These are phyloP conservation scores for Mormyrops attenuatus DNA, from an alignment of 2,797 vertebrate genomes.

Conservation along the genomic window DNA sequence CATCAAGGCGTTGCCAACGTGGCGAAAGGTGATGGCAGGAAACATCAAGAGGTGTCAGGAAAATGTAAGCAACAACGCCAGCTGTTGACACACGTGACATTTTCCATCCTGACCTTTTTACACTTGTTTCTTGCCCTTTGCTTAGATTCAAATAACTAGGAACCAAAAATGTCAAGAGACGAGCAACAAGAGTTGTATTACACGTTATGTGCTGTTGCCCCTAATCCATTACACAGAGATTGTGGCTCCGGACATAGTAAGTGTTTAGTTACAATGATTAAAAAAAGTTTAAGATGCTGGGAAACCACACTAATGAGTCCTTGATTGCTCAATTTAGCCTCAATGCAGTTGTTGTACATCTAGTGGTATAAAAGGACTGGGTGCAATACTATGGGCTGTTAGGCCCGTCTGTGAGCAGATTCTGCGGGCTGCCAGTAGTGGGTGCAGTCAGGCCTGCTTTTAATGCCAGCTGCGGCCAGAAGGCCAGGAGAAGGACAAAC, in stretches of 20 bases:
- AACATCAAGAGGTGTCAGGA: neutral
- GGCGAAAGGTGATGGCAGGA: conserved; percentile 14
- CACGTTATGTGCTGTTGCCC: neutral
- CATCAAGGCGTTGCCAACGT: conserved; percentile 22
- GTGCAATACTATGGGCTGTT: neutral
- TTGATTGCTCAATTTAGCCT: neutral
- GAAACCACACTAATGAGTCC: neutral
- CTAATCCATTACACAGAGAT: neutral
- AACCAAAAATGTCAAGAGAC: neutral
- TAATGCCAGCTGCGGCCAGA: neutral
- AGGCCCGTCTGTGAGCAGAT: neutral
- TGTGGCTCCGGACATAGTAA: conserved; percentile 50
- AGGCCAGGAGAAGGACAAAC: conserved; percentile 32
- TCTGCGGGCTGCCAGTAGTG: conserved; percentile 37
- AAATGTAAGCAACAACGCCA: conserved; percentile 3
- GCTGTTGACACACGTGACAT: conserved; percentile 10
- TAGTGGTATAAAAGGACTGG: neutral
- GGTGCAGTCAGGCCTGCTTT: neutral
- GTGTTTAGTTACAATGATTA: neutral
- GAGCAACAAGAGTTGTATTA: neutral
- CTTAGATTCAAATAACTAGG: neutral
- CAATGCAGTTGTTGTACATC: neutral
- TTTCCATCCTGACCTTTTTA: conserved; percentile 10
- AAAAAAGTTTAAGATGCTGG: neutral
- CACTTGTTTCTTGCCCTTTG: neutral